Evolutionary conservation across 2,888 invertebrate genomes (phyloP), one percentile per base, ranked within the genome.

Genomic region (Marasmarcha lunaedactyla): DNA sequence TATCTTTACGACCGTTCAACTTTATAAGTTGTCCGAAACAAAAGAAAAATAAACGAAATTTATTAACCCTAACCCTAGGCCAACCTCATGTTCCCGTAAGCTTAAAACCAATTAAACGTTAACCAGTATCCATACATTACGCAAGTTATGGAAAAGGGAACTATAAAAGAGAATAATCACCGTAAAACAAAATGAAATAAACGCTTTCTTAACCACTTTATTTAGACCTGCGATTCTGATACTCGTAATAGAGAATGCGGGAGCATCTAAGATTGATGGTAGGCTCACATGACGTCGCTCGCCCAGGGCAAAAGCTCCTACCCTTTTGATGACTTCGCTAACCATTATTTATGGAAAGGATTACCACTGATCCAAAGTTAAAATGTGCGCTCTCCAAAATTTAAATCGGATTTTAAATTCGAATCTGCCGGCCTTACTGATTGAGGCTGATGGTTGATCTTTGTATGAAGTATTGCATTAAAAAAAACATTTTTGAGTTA

Each of bases 251-350:
- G 20, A 20, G 20, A 20, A 20, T 20, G 20, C 20, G 20, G 20
- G 20, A 20, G 20, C 3, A 59, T 59, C 55, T 53, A 70, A 79
- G 79, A 79, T 79, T 78, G 76, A 79, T 79, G 71, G 72, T 58
- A 61, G 72, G 71, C 77, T 78, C 74, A 76, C 78, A 79, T 78
- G 79, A 72, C 76, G 78, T 63, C 60, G 67, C 65, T 64, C 65
- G 64, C 68, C 71, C 70, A 65, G 64, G 67, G 59, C 66, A 55
- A 69, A 67, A 65, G 59, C 63, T 55, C 55, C 59, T 68, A 71
- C 76, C 78, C 78, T 76, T 76, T 71, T 77, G 79, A 81, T 72
- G 76, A 78, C 78, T 81, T 76, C 71, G 78, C 77, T 79, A 77
- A 74, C 73, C 59, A 70, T 74, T 72, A 78, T 79, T 77, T 77